Conservation (phyloP, 2,888 invertebrate species). For the Drosophila barbarae region DNA sequence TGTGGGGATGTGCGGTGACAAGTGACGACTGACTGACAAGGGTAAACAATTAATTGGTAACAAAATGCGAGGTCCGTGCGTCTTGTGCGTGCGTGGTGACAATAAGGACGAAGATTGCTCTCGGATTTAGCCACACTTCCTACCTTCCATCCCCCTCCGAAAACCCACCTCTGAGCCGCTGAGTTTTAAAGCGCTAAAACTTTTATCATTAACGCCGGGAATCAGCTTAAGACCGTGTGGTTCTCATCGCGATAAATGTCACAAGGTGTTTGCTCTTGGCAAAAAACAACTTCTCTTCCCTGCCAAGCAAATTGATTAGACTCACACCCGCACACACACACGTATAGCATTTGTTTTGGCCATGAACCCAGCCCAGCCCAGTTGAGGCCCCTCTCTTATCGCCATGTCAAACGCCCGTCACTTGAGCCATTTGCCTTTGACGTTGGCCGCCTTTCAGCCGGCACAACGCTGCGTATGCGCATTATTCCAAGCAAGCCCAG, state of each 20-base stretch:
- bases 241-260: constrained; percentile 58
- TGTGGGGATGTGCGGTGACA: constrained; percentile 6
- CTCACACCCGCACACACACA: constrained; percentile 18
- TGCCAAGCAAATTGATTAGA: constrained; percentile 62
- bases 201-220: constrained; percentile 67
- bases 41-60: constrained; percentile 70
- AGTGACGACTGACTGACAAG: constrained; percentile 60
- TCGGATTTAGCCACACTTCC: background rate
- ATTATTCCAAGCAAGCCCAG: constrained; percentile 61
- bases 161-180: background rate
- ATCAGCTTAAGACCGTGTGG: constrained; percentile 61
- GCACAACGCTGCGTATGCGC: constrained; percentile 64
- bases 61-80: constrained; percentile 39
- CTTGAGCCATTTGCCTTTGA: constrained; percentile 62
- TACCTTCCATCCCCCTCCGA: background rate
- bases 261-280: constrained; percentile 56
- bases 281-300: constrained; percentile 12
- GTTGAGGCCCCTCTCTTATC: background rate
- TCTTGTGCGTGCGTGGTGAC: constrained; percentile 11
- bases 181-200: constrained; percentile 47
- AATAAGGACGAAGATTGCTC: constrained; percentile 18
- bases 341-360: constrained; percentile 32
- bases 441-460: constrained; percentile 35
- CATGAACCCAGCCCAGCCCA: constrained; percentile 41
- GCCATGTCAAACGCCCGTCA: constrained; percentile 25